These are phyloP conservation scores for Drosophila paracracens DNA, from an alignment of 2,888 invertebrate genomes.

Conservation along the genomic window DNA sequence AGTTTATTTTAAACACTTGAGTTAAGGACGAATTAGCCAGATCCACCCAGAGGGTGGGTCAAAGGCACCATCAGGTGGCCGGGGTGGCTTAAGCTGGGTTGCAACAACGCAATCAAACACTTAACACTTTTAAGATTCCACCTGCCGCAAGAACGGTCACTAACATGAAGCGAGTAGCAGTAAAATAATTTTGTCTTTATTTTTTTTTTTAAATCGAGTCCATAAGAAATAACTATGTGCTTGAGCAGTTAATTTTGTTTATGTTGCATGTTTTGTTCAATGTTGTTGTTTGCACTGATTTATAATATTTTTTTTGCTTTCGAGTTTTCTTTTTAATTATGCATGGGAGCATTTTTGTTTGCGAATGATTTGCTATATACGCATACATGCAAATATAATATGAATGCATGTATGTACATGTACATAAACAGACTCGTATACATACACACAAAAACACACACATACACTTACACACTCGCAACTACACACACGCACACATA, in stretches of 20 bases:
- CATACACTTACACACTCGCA: constrained; percentile 13
- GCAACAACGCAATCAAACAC: neutral
- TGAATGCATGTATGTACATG: constrained; percentile 28
- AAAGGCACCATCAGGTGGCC: constrained; percentile 35
- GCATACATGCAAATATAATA: constrained; percentile 40
- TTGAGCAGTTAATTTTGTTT: constrained; percentile 1
- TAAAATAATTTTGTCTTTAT: neutral
- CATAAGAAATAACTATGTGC: neutral
- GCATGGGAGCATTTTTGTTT: constrained; percentile 62
- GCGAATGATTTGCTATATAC: constrained; percentile 55
- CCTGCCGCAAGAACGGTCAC: constrained; percentile 37
- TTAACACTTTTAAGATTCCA: constrained; percentile 25
- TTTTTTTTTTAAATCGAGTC: constrained; percentile 1
- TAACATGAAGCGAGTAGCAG: constrained; percentile 2
- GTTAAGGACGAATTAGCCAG: constrained; percentile 1
- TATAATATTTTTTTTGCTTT: constrained; percentile 4
- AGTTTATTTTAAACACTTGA: neutral
- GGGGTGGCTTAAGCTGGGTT: neutral
- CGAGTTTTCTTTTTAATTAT: constrained; percentile 50
- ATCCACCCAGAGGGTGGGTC: neutral
- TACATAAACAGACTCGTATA: constrained; percentile 41
- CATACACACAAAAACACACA: constrained; percentile 23
- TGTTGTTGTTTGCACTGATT: constrained; percentile 18
- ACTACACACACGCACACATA: constrained; percentile 14
- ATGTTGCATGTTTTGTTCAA: constrained; percentile 5